Base-by-base conservation (phyloP, 2,888 invertebrate genomes). In the Noctuana brunneofusca region DNA sequence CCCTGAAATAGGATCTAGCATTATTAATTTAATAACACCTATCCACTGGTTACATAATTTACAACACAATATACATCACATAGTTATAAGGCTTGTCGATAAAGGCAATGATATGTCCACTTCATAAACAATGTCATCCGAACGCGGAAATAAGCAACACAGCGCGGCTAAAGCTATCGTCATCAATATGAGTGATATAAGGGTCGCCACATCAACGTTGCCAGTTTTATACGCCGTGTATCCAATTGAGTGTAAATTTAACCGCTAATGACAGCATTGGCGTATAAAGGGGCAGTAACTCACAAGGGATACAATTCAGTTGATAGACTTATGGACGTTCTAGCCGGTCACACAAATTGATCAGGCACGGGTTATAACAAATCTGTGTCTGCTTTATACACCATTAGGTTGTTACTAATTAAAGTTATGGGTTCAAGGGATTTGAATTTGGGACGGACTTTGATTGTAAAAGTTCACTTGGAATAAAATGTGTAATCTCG, bases 101-200 rank as follows among this genome's bases (percentile, higher is more conserved):
- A 59, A 53, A 53, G 41, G 43, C 43, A 38, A 49, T 38, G 58
- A 58, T 58, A 43, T 53, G 43, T 53, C 18, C 30, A 24, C 43
- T 60, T 53, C 16, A 60, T 60, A 54, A 54, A 60, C 54, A 54
- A 60, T 60, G 60, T 60, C 60, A 60, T 24, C 58, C 20, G 14
- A 54, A 54, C 60, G 52, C 60, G 60, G 60, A 60, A 60, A 54
- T 48, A 35, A n/a, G 16, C 12, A 38, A 22, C 35, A 54, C 18
- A 59, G 50, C 59, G 59, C 38, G 59, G 53, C 60, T 35, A n/a
- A 16, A 41, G 22, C 54, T 53, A 58, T 52, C 41, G 58, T 60
- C 60, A 60, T 60, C 53, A 60, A 52, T 52, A 58, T 50, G 60
- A 60, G 46, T 60, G 60, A 60, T 60, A 18, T 60, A 60, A 53